A percentile compares a stretch with the other conserved stretches of the same genome.
Conservation (phyloP, 2,888 invertebrate genomes). For the Aporophyla nigra region DNA sequence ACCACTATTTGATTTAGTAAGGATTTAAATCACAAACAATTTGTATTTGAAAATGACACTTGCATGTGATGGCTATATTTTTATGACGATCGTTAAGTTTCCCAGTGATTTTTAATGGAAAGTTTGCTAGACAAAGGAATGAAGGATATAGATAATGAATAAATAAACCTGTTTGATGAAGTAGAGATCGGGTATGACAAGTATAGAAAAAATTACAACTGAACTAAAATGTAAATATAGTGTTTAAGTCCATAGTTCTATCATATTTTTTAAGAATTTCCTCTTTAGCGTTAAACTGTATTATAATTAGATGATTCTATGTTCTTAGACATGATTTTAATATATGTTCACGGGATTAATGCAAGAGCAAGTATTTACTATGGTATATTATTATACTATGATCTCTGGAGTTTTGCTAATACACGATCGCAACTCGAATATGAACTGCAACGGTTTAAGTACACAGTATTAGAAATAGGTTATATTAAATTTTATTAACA, state of each 20-base stretch:
- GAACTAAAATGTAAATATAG: slow-evolving; percentile 66
- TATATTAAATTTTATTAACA: slow-evolving; percentile 51
- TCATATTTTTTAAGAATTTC: slow-evolving; percentile 53
- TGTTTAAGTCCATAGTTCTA: slow-evolving; percentile 52
- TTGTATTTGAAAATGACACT: slow-evolving; percentile 16
- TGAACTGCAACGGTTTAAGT: slow-evolving; percentile 73
- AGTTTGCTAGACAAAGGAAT: slow-evolving; percentile 13
- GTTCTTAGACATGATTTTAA: slow-evolving; percentile 61
- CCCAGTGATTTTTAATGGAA: slow-evolving; percentile 15
- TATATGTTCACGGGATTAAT: slow-evolving; percentile 57
- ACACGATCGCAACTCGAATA: slow-evolving; percentile 72
- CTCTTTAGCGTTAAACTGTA: slow-evolving; percentile 63
- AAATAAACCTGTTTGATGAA: slow-evolving; percentile 21
- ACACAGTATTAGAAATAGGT: slow-evolving; percentile 78
- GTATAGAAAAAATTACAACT: slow-evolving; percentile 43
- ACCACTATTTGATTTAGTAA: slow-evolving; percentile 15
- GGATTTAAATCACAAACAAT: slow-evolving; percentile 13
- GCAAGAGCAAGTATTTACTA: slow-evolving; percentile 70
- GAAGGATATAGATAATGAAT: background rate
- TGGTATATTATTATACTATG: slow-evolving; percentile 60
- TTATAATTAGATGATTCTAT: slow-evolving; percentile 59
- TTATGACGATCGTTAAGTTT: slow-evolving; percentile 25
- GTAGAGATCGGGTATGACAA: slow-evolving; percentile 23
- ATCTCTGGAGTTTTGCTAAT: slow-evolving; percentile 72
- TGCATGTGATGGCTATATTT: slow-evolving; percentile 19